Conservation (phyloP, 2,888 invertebrate species). For the Machimus atricapillus region DNA sequence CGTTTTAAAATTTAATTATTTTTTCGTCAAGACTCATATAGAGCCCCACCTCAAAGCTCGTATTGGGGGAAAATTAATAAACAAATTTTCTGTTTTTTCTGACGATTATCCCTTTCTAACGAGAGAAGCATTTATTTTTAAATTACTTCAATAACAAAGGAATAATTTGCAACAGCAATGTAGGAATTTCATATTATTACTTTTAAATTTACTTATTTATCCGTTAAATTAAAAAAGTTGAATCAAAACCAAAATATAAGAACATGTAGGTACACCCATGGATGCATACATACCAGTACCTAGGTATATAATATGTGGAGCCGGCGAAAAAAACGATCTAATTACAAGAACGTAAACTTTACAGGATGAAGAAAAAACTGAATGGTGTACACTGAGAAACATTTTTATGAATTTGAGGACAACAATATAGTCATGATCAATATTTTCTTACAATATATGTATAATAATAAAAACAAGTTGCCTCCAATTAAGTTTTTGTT, state of each 20-base stretch:
- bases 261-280: neutral
- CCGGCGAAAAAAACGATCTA: no score
- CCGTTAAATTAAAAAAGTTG: neutral
- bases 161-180: neutral
- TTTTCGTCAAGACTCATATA: neutral
- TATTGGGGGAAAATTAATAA: neutral
- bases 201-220: neutral
- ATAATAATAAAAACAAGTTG: no score
- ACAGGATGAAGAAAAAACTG: no score
- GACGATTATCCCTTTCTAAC: neutral
- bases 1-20: neutral
- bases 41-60: neutral
- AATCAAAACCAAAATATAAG: neutral
- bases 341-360: no score
- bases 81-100: neutral
- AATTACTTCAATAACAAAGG: neutral
- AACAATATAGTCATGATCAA: no score
- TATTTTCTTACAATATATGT: no score
- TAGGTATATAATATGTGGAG: no score
- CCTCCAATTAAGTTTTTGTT: no score
- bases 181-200: neutral
- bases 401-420: no score
- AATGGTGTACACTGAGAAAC: no score
- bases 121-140: neutral
- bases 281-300: no score